These are phyloP conservation scores for Saturnia pavonia DNA, from an alignment of 2,888 invertebrate species.

Conservation along the genomic window DNA sequence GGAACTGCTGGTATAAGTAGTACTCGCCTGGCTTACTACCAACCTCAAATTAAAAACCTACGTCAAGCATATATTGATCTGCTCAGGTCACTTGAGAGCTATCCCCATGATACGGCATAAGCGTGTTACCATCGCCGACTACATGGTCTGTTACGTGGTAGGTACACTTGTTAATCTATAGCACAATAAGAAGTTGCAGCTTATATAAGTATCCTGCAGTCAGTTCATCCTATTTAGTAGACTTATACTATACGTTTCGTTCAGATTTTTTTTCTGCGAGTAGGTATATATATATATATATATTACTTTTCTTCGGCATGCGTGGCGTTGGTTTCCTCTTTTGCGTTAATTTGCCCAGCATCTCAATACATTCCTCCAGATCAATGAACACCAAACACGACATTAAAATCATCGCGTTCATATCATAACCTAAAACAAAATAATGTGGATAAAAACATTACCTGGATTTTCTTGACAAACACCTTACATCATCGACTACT, in stretches of 20 bases:
- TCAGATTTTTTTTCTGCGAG: background rate
- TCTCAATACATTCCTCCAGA: constrained; percentile 59
- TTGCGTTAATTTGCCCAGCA: constrained; percentile 50
- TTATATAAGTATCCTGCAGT: background rate
- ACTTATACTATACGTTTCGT: background rate
- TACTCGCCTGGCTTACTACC: too few relatives aligned
- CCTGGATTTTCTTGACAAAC: background rate
- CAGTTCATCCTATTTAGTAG: background rate
- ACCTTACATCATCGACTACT: too few relatives aligned
- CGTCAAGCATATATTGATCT: too few relatives aligned
- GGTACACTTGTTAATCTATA: too few relatives aligned
- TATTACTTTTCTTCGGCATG: constrained; percentile 39
- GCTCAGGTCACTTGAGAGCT: too few relatives aligned
- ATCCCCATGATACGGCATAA: too few relatives aligned
- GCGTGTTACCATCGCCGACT: too few relatives aligned
- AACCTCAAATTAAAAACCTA: too few relatives aligned
- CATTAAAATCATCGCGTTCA: constrained; percentile 65
- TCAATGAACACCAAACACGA: constrained; percentile 70
- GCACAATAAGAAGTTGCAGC: too few relatives aligned
- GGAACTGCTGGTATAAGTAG: too few relatives aligned
- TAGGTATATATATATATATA: too few relatives aligned
- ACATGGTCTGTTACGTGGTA: too few relatives aligned
- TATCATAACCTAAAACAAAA: constrained; percentile 60
- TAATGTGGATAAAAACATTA: background rate
- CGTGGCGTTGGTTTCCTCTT: constrained; percentile 32